Base-by-base conservation (phyloP, 2,888 invertebrate genomes). In the Loripinus fragilis region DNA sequence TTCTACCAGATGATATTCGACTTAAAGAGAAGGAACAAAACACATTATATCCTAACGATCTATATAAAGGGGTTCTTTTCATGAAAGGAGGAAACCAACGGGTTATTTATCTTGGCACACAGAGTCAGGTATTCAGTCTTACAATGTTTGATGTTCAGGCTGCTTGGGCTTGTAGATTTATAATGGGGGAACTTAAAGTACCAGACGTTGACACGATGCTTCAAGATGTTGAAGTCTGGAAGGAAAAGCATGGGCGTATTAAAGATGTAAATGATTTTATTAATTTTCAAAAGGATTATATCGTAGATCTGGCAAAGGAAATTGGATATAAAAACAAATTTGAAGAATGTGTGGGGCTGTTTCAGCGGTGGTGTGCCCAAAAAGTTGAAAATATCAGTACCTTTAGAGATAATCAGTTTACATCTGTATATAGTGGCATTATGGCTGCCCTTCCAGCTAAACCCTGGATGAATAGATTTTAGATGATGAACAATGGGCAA, bases 71-170 rank as follows among this genome's bases (percentile, higher is more conserved):
- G 28, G 28, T 41, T 23, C 1, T 74, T 15, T 74, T 48, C 15
- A 48, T 50, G 17, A 38, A 38, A 10, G 38, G 38, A 25, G 74
- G 67, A n/a, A 48, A 74, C 12, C 28, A 42, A 8, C 67, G 66
- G 35, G 41, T 74, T 20, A 50, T 74, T 38, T 74, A 55, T 66
- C 35, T 74, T 17, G 74, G 74, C 0, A 66, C 30, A 15, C 67
- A 67, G 20, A 8, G 67, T 20, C 67, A 67, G 28, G 5, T 41
- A 10, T 74, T 41, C 52, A 12, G 41, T 0, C 15, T 74, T n/a
- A 23, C 67, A 7, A 35, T 42, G 25, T 55, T 74, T 41, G 74
- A 74, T n/a, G 41, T 35, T 42, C 48, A 66, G 25, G 74, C 67
- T 28, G 28, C 23, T 25, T 74, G 74, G 74, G 38, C 66, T 15